Evolutionary conservation across 2,113 vertebrate species (phyloP).

Genomic region (Calyptomena viridis): DNA sequence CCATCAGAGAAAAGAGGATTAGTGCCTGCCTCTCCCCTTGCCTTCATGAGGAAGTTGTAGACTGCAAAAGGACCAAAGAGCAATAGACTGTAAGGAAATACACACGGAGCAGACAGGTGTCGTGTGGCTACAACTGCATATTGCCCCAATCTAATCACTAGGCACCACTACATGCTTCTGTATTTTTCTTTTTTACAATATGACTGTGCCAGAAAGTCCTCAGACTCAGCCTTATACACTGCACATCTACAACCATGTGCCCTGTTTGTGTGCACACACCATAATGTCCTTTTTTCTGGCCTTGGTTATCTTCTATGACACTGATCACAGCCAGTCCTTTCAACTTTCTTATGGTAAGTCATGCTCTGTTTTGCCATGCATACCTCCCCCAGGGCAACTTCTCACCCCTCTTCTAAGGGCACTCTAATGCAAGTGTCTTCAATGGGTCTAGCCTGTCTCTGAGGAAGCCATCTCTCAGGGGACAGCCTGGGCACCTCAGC

Average conservation of each 20-base stretch:
- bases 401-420: not conserved
- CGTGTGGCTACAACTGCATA: not conserved
- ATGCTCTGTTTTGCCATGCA: rapidly evolving
- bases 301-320: not conserved
- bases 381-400: not conserved
- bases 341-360: not conserved
- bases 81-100: not conserved
- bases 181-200: not conserved
- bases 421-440: not conserved
- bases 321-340: not conserved
- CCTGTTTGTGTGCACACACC: rapidly evolving
- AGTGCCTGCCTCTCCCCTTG: not conserved
- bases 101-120: not conserved
- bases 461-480: not conserved
- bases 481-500: not conserved
- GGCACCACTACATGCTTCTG: not conserved
- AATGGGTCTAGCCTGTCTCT: rapidly evolving
- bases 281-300: not conserved
- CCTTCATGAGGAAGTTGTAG: not conserved
- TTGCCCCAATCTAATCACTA: not conserved
- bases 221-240: not conserved
- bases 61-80: not conserved
- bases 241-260: not conserved
- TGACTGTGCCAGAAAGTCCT: not conserved
- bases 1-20: not conserved